These are phyloP conservation scores for Darevskia nairensis DNA, from an alignment of 2,797 vertebrate species.

Conservation along the genomic window DNA sequence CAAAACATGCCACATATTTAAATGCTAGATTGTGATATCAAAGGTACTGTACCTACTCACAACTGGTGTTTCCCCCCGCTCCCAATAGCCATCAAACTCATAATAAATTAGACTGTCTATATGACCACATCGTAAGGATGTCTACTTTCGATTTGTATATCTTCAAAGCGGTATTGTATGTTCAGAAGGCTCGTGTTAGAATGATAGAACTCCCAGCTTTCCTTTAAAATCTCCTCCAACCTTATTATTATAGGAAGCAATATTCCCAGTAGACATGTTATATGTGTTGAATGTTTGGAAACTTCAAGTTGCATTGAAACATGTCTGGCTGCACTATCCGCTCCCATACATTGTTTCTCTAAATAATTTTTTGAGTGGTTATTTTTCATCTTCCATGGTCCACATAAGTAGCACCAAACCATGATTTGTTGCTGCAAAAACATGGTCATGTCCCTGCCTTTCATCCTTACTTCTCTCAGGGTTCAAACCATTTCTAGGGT, in stretches of 20 bases:
- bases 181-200: background rate
- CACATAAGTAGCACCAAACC: too few relatives aligned
- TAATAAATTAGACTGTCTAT: constrained; percentile 14
- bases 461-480: too few relatives aligned
- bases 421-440: too few relatives aligned
- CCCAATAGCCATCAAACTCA: background rate
- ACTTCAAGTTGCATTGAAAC: too few relatives aligned
- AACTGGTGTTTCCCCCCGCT: background rate
- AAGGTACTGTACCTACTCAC: constrained; percentile 4
- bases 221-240: background rate
- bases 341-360: too few relatives aligned
- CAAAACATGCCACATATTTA: background rate
- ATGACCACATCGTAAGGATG: background rate
- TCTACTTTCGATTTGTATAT: background rate
- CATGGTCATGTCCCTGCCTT: too few relatives aligned
- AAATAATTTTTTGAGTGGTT: too few relatives aligned
- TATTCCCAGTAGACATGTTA: background rate
- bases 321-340: too few relatives aligned
- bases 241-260: background rate
- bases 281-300: background rate
- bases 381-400: too few relatives aligned
- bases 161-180: background rate
- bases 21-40: background rate
- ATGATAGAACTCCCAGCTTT: background rate
- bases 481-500: too few relatives aligned